Conservation (phyloP, 2,113 vertebrate genomes). For the Uropsilus gracilis region DNA sequence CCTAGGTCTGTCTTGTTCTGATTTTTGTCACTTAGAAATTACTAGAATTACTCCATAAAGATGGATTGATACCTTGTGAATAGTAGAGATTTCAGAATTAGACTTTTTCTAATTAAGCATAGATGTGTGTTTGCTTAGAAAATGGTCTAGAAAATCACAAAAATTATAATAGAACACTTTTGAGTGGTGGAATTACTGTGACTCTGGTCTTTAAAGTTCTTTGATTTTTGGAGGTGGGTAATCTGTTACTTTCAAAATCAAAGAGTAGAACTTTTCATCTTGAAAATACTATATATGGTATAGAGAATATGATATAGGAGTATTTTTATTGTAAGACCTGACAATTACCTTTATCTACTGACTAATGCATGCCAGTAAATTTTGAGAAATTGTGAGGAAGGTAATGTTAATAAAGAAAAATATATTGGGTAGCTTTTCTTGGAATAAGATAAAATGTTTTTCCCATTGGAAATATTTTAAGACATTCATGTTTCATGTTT, state of each 20-base stretch:
- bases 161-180: background rate
- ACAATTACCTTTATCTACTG: conserved; percentile 8
- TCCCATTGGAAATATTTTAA: conserved; percentile 43
- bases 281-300: background rate
- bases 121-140: conserved; percentile 8
- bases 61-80: background rate
- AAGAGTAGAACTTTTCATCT: background rate
- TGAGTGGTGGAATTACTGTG: background rate
- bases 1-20: background rate
- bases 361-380: background rate
- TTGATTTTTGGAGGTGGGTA: background rate
- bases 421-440: background rate
- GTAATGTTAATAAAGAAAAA: background rate
- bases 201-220: conserved; percentile 39
- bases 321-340: conserved; percentile 2
- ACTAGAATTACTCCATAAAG: background rate
- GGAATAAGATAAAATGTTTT: background rate
- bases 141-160: background rate
- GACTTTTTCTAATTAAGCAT: background rate
- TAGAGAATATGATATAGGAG: background rate
- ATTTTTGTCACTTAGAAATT: conserved; percentile 11
- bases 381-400: conserved; percentile 30
- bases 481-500: background rate
- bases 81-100: conserved; percentile 32
- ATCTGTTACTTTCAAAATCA: conserved; percentile 31